Evolutionary conservation across 2,113 vertebrate genomes (phyloP), one percentile per base, ranked within the genome.

Genomic region (Xiphias gladius): DNA sequence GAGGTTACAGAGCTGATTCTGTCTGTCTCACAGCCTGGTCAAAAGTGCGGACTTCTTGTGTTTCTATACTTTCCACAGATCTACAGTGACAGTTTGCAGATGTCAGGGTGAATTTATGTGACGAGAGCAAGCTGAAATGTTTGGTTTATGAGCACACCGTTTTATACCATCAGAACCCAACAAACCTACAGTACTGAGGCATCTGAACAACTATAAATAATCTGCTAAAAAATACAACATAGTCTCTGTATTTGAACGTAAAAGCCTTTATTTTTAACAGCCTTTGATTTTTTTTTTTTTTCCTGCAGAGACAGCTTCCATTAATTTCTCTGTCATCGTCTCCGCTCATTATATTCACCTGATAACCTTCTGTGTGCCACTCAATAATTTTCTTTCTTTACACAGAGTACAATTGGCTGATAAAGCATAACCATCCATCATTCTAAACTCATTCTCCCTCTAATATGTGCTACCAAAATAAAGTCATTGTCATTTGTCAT

Each of bases 121-220:
- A 73, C 20, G 58, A 17, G 17, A 77, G 11, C 2, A 70, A 46
- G n/a, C 58, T 43, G 28, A 73, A 54, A 50, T 14, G 20, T 50
- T 26, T 39, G 24, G 7, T 62, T 70, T 46, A 59, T 48, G 5
- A 88, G 57, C 24, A 84, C 68, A 71, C 1, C 10, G 24, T 72
- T 90, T 88, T 91, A 86, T 86, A 91, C 5, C 48, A 82, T 84
- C 72, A 48, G 61, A 70, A 72, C 61, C 5, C 30, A 79, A 62
- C 48, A 86, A 78, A 81, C 46, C 73, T 32, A 64, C 13, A 84
- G 37, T 68, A 77, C 30, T n/a, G 24, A 68, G 35, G 57, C 73
- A 76, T 70, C n/a, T 76, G 19, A 70, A 88, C 72, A 83, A 46
- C 58, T 46, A 63, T 7, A 28, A 76, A 66, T 43, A 65, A 30